A percentile compares a stretch with the other conserved stretches of the same genome.
phyloP scores from a whole-genome alignment of 2,888 invertebrate genomes.

The Ischnus inquisitorius region DNA sequence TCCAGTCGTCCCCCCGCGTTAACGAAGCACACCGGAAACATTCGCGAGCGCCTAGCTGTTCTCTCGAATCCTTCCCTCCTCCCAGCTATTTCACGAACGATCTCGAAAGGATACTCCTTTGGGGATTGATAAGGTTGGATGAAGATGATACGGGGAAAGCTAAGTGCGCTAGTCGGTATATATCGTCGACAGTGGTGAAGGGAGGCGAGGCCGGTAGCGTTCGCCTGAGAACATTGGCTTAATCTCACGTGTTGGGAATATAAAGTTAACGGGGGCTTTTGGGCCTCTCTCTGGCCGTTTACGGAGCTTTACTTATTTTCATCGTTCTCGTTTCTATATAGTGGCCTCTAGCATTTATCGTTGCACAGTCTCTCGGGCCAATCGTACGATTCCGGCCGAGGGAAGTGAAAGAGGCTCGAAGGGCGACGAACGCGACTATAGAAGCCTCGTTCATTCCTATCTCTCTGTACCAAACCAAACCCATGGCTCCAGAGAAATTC shows the following conservation, averaged over 20 bases:
- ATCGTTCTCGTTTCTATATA: constrained; percentile 23
- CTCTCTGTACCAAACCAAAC: constrained; percentile 7
- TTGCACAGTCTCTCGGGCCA: not conserved
- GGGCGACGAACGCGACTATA: constrained; percentile 43
- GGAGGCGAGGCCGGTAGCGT: constrained; percentile 48
- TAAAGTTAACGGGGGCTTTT: constrained; percentile 77
- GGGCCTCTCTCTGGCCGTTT: not conserved
- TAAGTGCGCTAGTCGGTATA: constrained; percentile 68
- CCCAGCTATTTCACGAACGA: constrained; percentile 79
- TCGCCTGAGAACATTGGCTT: constrained; percentile 69
- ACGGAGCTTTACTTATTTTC: constrained; percentile 42
- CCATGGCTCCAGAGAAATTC: constrained; percentile 54
- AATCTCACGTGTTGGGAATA: constrained; percentile 81
- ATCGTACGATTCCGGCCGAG: constrained; percentile 11
- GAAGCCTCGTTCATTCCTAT: constrained; percentile 40
- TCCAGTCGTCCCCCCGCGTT: constrained; percentile 26
- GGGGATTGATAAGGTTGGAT: constrained; percentile 79
- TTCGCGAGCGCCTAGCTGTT: not conserved
- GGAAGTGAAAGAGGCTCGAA: constrained; percentile 23
- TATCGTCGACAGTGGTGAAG: constrained; percentile 44
- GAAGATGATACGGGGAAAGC: constrained; percentile 50
- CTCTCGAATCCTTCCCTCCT: constrained; percentile 72
- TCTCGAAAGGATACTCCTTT: constrained; percentile 76
- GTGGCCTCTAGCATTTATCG: constrained; percentile 15
- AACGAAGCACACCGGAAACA: constrained; percentile 44